phyloP scores from a whole-genome alignment of 2,888 invertebrate species.

The Troides aeacus region DNA sequence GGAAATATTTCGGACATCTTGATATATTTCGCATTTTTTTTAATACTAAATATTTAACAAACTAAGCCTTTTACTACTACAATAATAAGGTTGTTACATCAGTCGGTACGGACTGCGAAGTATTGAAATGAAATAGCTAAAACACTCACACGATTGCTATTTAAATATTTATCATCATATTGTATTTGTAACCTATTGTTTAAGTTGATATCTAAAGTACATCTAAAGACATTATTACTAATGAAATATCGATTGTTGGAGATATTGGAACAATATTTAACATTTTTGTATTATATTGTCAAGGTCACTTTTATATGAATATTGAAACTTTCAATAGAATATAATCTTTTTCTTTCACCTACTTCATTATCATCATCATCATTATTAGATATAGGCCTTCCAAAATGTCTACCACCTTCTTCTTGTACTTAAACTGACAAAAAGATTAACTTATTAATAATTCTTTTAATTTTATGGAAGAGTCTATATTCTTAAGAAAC shows the following conservation, averaged over 20 bases:
- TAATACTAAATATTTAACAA: not conserved
- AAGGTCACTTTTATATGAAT: no score
- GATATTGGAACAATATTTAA: no score
- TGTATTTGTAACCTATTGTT: not conserved
- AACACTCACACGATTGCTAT: not conserved
- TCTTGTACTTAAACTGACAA: no score
- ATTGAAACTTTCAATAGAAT: no score
- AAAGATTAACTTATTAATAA: no score
- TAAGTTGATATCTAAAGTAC: not conserved
- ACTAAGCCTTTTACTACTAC: not conserved
- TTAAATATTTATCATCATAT: not conserved
- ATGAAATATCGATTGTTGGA: not conserved
- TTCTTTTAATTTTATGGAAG: no score
- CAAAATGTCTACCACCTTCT: no score
- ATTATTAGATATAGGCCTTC: no score
- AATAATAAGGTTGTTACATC: not conserved
- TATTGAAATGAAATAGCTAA: not conserved
- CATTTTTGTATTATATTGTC: no score
- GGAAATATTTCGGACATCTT: not conserved
- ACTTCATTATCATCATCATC: no score
- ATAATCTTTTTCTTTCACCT: no score
- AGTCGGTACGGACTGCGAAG: not conserved
- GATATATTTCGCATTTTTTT: not conserved
- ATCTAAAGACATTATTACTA: not conserved
- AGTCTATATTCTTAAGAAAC: no score